phyloP scores from a whole-genome alignment of 2,888 invertebrate species.

The Melieria picta region DNA sequence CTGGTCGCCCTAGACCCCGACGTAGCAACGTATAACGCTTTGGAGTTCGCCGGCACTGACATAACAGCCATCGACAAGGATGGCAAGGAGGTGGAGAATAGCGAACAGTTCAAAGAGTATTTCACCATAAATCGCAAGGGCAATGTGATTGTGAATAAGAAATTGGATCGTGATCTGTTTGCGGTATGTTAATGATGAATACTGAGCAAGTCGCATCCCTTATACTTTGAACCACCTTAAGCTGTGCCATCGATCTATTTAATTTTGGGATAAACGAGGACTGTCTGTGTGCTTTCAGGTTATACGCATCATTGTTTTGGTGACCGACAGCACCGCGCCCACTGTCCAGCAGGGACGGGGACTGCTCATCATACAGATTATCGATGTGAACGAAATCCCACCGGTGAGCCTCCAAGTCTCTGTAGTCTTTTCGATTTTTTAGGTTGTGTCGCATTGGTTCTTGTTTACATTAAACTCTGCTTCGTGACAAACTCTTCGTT shows the following conservation, averaged over 20 bases:
- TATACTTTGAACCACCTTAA: too few species aligned
- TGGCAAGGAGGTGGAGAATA: constrained; percentile 75
- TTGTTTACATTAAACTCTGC: constrained; percentile 30
- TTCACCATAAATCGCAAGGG: constrained; percentile 73
- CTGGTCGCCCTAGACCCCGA: constrained; percentile 84
- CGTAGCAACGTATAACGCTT: constrained; percentile 74
- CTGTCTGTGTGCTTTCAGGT: constrained; percentile 60
- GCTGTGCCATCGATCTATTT: too few species aligned
- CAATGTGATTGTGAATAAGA: constrained; percentile 65
- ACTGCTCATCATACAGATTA: constrained; percentile 74
- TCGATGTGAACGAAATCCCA: constrained; percentile 77
- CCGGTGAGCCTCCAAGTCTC: constrained; percentile 65
- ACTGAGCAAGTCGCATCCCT: background rate
- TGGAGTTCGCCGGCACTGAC: constrained; percentile 74
- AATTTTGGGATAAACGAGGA: too few species aligned
- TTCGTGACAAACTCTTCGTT: constrained; percentile 26
- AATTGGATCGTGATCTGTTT: constrained; percentile 63
- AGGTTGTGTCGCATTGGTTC: background rate
- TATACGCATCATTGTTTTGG: constrained; percentile 80
- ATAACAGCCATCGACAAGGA: constrained; percentile 85
- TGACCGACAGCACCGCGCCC: constrained; percentile 81
- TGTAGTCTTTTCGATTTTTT: background rate
- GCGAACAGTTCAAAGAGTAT: constrained; percentile 70
- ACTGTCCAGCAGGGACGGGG: constrained; percentile 80
- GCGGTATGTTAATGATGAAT: constrained; percentile 51